Base-by-base conservation (phyloP, 2,797 vertebrate genomes). In the Onychomys arenicola region DNA sequence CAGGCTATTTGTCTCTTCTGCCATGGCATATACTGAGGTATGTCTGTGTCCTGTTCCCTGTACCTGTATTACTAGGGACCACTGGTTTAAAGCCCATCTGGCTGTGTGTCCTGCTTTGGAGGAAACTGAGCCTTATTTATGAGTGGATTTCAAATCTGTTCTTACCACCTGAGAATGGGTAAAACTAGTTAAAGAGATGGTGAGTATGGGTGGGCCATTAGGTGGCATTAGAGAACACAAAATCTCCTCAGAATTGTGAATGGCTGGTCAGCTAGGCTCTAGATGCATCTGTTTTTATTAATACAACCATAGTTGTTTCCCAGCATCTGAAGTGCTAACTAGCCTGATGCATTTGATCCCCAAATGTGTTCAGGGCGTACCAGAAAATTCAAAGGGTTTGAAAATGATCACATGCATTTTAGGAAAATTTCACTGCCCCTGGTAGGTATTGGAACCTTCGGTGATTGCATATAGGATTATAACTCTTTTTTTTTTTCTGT, bases 161-260 rank as follows among this genome's bases (percentile, higher is more conserved):
- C 32, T 29, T 23, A 1, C 7, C 19, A 7, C 19, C 55, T 40
- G 65, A 29, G 32, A 52, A 40, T 34, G 25, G 32, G 10, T 57
- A n/a, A 34, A n/a, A 40, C 2, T 7, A 40, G 86, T 12, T 9
- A 5, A 13, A 73, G 67, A 55, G 5, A 16, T 12, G 0, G 5
- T 80, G 55, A 55, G 17, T 16, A 16, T 32, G 5, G 11, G 9
- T 14, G 55, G 49, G 0, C 94, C 14, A 65, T 59, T 52, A 96
- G 96, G 67, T 92, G 96, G 96, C 67, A 10, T 80, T 90, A 97
- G 95, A 71, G 63, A 2, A 0, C 59, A 37, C 21, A 1, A 32
- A 5, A 21, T 27, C 8, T 37, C 27, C 10, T 11, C 7, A 0
- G 27, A 46, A 5, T 4, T 43, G 57, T 23, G 21, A 43, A 3